Evolutionary conservation across 2,888 invertebrate species (phyloP), one percentile per base, ranked within the genome.

Genomic region (Phragmatobia fuliginosa): DNA sequence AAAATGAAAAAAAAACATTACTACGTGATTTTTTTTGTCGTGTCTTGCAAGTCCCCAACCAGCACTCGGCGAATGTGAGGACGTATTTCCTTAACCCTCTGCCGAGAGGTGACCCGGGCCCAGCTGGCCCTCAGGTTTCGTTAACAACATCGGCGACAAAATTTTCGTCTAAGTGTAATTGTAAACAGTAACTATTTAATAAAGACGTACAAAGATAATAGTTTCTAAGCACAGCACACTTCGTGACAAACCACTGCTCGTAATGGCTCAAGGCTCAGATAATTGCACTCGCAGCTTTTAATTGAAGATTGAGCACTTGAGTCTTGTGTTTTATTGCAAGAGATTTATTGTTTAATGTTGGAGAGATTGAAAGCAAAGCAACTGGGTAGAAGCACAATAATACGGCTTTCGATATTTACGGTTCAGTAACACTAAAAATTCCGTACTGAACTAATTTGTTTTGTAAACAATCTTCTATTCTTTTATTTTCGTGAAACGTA

Each of bases 231-330:
- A 61, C 49, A 49, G 33, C 31, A 45, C 62, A 62, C 10, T 41
- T 62, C 38, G 21, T 62, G 21, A 31, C 31, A 16, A 45, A 41
- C 59, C 21, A 5, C 21, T 63, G 14, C 5, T 64, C 49, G 33
- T 52, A 52, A 52, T 52, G 32, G 32, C 18, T 63, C 21, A 38
- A 25, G 61, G 65, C 56, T 56, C 41, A n/a, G 59, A 25, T 62
- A 45, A 49, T 49, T 11, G 21, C n/a, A 31, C 18, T 21, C 33
- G 21, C 52, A 58, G 61, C 49, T 70, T 79, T 79, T 68, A 73
- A 76, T 76, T 66, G 66, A 58, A 67, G 66, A 77, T 71, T 67
- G 61, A 67, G 41, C 49, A 36, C 31, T 59, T 31, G 11, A 59
- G 58, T 59, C 21, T 38, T 33, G 28, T 28, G 32, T 49, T 49